Base-by-base conservation (phyloP, 2,888 invertebrate genomes). In the Drosophila anomalata region DNA sequence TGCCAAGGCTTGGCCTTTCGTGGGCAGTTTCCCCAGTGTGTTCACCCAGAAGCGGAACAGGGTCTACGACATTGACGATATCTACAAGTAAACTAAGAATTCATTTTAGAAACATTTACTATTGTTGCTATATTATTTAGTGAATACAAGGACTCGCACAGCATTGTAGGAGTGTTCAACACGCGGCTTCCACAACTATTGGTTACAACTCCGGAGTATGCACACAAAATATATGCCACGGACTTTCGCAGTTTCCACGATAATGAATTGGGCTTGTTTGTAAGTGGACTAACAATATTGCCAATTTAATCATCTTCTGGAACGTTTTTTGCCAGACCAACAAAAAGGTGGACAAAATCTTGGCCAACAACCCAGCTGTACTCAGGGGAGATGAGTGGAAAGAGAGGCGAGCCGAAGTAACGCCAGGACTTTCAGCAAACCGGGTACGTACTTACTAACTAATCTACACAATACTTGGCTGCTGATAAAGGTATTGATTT, bases 321-420 rank as follows among this genome's bases (percentile, higher is more conserved):
- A 9, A 2, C 17, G 12, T 8, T 14, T 7, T 8, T 29, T 14
- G 4, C 8, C 51, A 87, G 73, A 44, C 90, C 2, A 88, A 92
- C 67, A 90, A 91, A 46, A 83, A 91, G n/a, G 62, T 75, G 0
- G 94, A 94, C 70, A 91, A 92, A 0, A 77, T 94, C 3, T 72
- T 92, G 12, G 90, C 90, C 0, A 91, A 91, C 56, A 92, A 93
- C 89, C 92, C 93, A 0, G 93, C 94, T 72, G 69, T 90, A 1
- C 74, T 93, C 20, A 91, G 89, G 20, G 92, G 93, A 1, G 88
- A 91, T 3, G 89, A 91, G 68, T 93, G 94, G 94, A 93, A 93
- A 71, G 90, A 90, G 4, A 83, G 92, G 2, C 90, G 94, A 20
- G 81, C 89, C 0, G 92, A 92, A 77, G 78, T 94, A 17, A 92